A percentile compares a stretch with the other conserved stretches of the same genome.
phyloP scores from a whole-genome alignment of 1,140 invertebrate species.

The Drosophila asahinai region DNA sequence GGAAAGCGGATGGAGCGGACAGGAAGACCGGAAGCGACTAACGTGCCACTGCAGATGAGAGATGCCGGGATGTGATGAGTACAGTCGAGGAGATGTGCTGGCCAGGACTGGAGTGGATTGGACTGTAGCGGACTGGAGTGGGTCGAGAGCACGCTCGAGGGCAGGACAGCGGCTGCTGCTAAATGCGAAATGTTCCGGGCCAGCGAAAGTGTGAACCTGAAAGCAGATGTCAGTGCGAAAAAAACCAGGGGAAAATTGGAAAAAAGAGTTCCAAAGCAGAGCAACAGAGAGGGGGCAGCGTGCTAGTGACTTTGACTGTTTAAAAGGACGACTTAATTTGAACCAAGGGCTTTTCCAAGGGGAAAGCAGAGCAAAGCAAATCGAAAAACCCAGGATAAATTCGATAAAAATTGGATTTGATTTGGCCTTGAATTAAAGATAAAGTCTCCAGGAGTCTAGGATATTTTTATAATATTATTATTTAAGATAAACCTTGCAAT shows the following conservation, averaged over 20 bases:
- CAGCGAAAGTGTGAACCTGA: slow-evolving; percentile 55
- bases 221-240: slow-evolving; percentile 56
- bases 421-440: neutral
- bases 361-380: neutral
- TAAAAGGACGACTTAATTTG: slow-evolving; percentile 27
- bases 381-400: neutral
- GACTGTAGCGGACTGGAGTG: neutral
- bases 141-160: slow-evolving; percentile 32
- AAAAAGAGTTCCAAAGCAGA: slow-evolving; percentile 15
- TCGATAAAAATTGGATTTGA: neutral
- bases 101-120: slow-evolving; percentile 4
- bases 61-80: slow-evolving; percentile 38
- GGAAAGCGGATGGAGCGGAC: slow-evolving; percentile 18
- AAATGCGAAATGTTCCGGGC: slow-evolving; percentile 56
- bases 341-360: neutral
- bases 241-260: slow-evolving; percentile 5
- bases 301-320: slow-evolving; percentile 16
- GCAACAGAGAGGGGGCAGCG: slow-evolving; percentile 2
- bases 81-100: slow-evolving; percentile 21
- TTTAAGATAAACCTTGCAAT: neutral
- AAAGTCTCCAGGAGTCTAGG: neutral
- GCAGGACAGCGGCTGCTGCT: slow-evolving; percentile 57
- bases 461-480: too few species aligned
- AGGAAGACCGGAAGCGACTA: slow-evolving; percentile 69
- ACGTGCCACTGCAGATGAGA: slow-evolving; percentile 53